Evolutionary conservation across 2,113 vertebrate species (phyloP).

Genomic region (Heliornis fulica): DNA sequence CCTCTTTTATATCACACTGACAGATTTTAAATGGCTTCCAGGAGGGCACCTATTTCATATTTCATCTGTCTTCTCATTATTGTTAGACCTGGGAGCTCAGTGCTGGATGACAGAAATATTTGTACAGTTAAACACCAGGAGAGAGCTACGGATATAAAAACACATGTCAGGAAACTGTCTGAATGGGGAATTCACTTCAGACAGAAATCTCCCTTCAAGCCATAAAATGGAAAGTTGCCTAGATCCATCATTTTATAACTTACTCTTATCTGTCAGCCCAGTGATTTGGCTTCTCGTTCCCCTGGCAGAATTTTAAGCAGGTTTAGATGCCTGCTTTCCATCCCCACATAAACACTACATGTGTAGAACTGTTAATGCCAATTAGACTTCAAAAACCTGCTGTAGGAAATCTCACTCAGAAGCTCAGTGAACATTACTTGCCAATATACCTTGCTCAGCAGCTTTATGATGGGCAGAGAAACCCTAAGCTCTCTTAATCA

Average conservation of each 20-base stretch:
- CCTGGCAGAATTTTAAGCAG: not conserved
- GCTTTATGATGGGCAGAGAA: not conserved
- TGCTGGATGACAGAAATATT: not conserved
- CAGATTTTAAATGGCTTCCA: not conserved
- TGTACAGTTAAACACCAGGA: slow-evolving; percentile 9
- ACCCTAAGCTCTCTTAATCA: not conserved
- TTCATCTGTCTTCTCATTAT: slow-evolving; percentile 5
- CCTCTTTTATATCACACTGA: not conserved
- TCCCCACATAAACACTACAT: not conserved
- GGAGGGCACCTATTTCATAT: not conserved
- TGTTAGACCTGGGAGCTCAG: not conserved
- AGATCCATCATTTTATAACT: not conserved
- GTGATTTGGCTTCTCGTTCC: not conserved
- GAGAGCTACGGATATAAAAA: not conserved
- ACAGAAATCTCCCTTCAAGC: not conserved
- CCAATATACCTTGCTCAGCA: not conserved
- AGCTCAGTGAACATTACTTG: not conserved
- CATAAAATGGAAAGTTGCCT: not conserved
- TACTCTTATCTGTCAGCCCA: not conserved
- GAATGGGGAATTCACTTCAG: not conserved
- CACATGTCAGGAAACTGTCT: not conserved
- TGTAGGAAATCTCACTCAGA: not conserved
- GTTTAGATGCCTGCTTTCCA: not conserved
- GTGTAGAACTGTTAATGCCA: not conserved
- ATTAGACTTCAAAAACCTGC: not conserved